A percentile compares a stretch with the other conserved stretches of the same genome.
phyloP scores from a whole-genome alignment of 2,888 invertebrate species.

The Lasioglossum calceatum region DNA sequence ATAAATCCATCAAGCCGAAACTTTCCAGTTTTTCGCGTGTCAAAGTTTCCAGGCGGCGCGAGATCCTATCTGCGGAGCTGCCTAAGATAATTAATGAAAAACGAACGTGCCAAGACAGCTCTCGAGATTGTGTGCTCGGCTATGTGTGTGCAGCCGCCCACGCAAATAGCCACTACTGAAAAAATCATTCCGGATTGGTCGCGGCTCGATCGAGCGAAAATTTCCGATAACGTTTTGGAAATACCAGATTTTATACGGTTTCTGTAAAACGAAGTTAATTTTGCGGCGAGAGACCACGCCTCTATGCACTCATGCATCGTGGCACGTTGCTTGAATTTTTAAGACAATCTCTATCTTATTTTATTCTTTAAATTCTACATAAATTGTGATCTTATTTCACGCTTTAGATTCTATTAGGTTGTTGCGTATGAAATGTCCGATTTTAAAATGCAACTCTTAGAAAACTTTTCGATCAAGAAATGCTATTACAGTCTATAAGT shows the following conservation, averaged over 20 bases:
- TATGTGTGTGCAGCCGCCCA: constrained; percentile 49
- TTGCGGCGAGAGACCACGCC: neutral
- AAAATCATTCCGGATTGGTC: constrained; percentile 50
- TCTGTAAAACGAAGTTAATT: neutral
- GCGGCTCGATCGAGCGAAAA: constrained; percentile 35
- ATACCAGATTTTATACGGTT: neutral
- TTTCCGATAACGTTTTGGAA: constrained; percentile 11
- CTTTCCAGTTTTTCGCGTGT: constrained; percentile 39
- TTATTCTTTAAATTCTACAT: too few relatives aligned
- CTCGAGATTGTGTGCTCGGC: constrained; percentile 27
- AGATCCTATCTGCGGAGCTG: constrained; percentile 52
- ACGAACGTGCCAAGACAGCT: constrained; percentile 47
- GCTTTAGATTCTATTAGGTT: too few relatives aligned
- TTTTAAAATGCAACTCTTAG: too few relatives aligned
- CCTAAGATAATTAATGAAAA: constrained; percentile 66
- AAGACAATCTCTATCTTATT: neutral
- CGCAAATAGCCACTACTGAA: constrained; percentile 34
- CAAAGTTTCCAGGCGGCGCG: constrained; percentile 20
- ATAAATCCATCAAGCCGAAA: constrained; percentile 50
- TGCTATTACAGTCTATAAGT: too few relatives aligned
- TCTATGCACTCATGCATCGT: neutral
- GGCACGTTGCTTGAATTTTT: neutral
- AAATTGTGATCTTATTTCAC: too few relatives aligned
- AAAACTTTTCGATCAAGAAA: too few relatives aligned
- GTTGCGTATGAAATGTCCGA: too few relatives aligned